These are phyloP conservation scores for Rhinolophus sinicus DNA, from an alignment of 2,113 vertebrate genomes.

Conservation along the genomic window DNA sequence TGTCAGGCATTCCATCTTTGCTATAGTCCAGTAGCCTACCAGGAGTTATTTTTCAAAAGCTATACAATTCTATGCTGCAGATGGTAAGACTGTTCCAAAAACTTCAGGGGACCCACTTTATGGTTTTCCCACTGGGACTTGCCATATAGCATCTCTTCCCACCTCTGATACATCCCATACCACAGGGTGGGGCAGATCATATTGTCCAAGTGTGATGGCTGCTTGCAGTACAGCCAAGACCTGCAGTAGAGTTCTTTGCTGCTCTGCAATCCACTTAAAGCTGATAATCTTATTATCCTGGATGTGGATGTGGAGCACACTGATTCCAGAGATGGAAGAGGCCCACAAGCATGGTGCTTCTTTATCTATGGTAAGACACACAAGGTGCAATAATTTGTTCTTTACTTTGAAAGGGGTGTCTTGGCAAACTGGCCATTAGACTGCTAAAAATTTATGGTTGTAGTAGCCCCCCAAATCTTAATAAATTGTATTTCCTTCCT, in stretches of 20 bases:
- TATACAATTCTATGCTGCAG: neutral
- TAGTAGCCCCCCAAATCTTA: neutral
- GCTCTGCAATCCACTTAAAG: neutral
- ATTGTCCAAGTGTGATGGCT: neutral
- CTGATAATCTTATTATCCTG: neutral
- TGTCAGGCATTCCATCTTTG: neutral
- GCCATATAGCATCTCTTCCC: neutral
- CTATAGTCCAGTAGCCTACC: neutral
- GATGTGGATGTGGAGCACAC: neutral
- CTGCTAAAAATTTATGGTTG: neutral
- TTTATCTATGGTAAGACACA: neutral
- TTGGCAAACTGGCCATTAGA: neutral
- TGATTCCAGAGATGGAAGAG: neutral
- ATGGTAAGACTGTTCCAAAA: neutral
- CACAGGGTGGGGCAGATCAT: neutral
- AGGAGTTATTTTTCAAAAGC: slow-evolving; percentile 12
- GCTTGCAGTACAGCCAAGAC: neutral
- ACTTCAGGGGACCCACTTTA: neutral
- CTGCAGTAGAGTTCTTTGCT: neutral
- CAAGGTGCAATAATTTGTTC: neutral
- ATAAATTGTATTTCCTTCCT: neutral
- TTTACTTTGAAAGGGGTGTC: neutral
- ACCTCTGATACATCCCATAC: neutral
- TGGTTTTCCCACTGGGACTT: neutral
- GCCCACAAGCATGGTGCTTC: neutral